These are phyloP conservation scores for Enteromius argenteus DNA, from an alignment of 2,797 vertebrate species.

Conservation along the genomic window DNA sequence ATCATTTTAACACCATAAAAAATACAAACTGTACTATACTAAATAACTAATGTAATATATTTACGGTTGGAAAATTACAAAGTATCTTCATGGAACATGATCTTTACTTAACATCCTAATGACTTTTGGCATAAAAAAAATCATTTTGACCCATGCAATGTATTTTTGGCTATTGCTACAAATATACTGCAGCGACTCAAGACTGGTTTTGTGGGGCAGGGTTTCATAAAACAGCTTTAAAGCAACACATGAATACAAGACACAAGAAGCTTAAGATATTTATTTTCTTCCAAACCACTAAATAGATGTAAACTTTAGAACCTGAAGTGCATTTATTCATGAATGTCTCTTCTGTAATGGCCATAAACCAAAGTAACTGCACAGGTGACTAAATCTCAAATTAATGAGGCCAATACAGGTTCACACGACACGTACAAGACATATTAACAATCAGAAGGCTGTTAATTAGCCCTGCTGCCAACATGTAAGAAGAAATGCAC, in stretches of 20 bases:
- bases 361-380: slow-evolving; percentile 9
- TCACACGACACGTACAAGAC: not conserved
- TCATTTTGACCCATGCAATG: too few relatives aligned
- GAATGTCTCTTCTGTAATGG: not conserved
- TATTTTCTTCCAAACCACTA: not conserved
- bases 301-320: not conserved
- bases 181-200: too few relatives aligned
- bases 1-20: not conserved
- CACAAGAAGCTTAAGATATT: not conserved
- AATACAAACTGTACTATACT: not conserved
- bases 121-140: too few relatives aligned
- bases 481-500: not conserved
- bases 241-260: not conserved
- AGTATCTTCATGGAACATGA: too few relatives aligned
- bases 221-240: not conserved
- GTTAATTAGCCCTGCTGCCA: slow-evolving; percentile 16
- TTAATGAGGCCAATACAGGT: slow-evolving; percentile 1
- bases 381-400: not conserved
- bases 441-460: not conserved
- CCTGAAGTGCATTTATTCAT: not conserved
- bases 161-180: too few relatives aligned
- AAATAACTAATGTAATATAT: not conserved
- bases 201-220: too few relatives aligned
- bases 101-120: too few relatives aligned
- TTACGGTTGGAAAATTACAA: too few relatives aligned